These are phyloP conservation scores for Lasiommata megera DNA, from an alignment of 2,888 invertebrate genomes.

Conservation along the genomic window DNA sequence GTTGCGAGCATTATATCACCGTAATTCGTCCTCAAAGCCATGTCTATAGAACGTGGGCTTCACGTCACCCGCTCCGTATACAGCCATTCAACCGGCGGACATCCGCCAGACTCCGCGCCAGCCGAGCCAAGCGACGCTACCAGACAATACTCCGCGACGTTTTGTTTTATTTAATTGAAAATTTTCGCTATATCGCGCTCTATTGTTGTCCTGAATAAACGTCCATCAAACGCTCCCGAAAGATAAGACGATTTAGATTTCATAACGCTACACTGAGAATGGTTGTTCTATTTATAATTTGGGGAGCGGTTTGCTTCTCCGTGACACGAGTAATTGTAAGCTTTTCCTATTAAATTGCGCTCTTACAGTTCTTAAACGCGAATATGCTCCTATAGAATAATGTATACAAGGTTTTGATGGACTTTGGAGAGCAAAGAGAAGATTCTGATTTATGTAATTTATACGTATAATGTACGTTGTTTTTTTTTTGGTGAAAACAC, in stretches of 20 bases:
- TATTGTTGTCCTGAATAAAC: constrained; percentile 54
- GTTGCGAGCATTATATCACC: constrained; percentile 5
- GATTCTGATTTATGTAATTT: no score
- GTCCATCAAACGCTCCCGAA: constrained; percentile 36
- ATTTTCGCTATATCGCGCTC: constrained; percentile 63
- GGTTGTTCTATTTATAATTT: constrained; percentile 17
- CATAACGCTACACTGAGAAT: constrained; percentile 18
- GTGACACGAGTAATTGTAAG: constrained; percentile 7
- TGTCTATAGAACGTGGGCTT: constrained; percentile 12
- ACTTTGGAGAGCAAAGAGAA: no score
- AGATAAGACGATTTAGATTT: constrained; percentile 33
- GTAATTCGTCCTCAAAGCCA: constrained; percentile 11
- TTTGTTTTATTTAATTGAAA: constrained; percentile 76
- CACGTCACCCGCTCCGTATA: constrained; percentile 22
- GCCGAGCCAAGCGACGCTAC: constrained; percentile 39
- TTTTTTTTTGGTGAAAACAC: no score
- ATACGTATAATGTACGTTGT: no score
- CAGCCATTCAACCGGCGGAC: constrained; percentile 39
- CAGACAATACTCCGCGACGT: constrained; percentile 57
- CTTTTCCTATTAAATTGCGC: constrained; percentile 1
- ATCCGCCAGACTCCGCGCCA: constrained; percentile 40
- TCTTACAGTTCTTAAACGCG: background rate
- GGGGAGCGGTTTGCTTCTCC: constrained; percentile 22
- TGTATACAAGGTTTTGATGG: no score
- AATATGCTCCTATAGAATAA: background rate